A percentile compares a stretch with the other conserved stretches of the same genome.
phyloP scores from a whole-genome alignment of 2,888 invertebrate genomes.

The Lepeophtheirus nordmannii region DNA sequence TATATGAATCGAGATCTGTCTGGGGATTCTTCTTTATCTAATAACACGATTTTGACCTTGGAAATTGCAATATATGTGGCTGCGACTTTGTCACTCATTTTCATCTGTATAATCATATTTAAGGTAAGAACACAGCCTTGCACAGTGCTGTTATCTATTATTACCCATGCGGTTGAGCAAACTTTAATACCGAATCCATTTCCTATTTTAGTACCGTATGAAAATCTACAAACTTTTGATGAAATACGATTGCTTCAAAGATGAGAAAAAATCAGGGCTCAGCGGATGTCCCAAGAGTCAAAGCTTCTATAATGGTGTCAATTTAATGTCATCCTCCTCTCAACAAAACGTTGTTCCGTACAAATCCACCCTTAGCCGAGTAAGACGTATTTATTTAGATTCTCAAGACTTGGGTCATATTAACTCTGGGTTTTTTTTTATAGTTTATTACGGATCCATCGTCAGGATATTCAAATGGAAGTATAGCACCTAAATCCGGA shows the following conservation, averaged over 20 bases:
- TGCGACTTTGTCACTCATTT: conserved; percentile 12
- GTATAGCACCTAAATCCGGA: conserved; percentile 31
- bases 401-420: background rate
- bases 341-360: background rate
- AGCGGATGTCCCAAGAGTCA: conserved; percentile 13
- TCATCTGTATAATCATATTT: conserved; percentile 7
- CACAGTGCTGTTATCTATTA: background rate
- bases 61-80: conserved; percentile 19
- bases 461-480: conserved; percentile 6
- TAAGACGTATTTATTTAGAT: background rate
- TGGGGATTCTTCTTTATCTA: conserved; percentile 13
- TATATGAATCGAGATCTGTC: conserved; percentile 1
- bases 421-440: background rate
- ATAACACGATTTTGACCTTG: conserved; percentile 1
- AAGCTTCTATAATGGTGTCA: conserved; percentile 17
- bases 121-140: conserved; percentile 10
- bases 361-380: background rate
- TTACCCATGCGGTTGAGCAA: background rate
- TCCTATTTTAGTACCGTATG: conserved; percentile 6
- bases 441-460: background rate
- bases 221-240: background rate
- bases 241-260: background rate
- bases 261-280: conserved; percentile 14
- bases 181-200: background rate
- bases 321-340: conserved; percentile 1